Percentiles rank a stretch among this genome's conserved stretches.
phyloP scores from a whole-genome alignment of 2,113 vertebrate species.

The Anseranas semipalmata region DNA sequence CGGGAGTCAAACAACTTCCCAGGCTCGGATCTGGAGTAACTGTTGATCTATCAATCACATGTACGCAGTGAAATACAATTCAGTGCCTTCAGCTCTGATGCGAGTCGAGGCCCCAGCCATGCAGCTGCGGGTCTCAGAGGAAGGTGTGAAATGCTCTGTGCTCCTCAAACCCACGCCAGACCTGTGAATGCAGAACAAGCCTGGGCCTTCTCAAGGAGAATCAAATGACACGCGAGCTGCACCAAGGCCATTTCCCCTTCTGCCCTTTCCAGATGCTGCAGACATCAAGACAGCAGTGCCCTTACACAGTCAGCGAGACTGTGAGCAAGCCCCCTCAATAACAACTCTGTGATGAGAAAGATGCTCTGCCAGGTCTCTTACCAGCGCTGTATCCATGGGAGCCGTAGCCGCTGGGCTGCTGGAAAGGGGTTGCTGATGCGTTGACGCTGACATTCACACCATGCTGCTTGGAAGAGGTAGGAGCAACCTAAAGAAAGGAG shows the following conservation, averaged over 20 bases:
- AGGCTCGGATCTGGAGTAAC: neutral
- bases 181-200: neutral
- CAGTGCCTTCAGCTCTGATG: neutral
- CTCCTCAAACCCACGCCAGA: neutral
- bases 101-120: too few species aligned
- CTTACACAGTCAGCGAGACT: neutral
- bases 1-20: neutral
- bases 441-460: slow-evolving; percentile 97
- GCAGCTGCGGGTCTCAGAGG: neutral
- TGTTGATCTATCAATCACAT: neutral
- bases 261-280: neutral
- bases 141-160: rapidly evolving
- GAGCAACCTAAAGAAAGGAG: slow-evolving; percentile 85
- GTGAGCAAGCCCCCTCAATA: neutral
- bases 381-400: slow-evolving; percentile 96
- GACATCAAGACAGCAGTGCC: neutral
- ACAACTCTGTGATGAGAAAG: neutral
- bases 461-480: slow-evolving; percentile 98
- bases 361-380: slow-evolving; percentile 60
- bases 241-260: neutral
- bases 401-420: slow-evolving; percentile 95
- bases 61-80: neutral
- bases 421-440: slow-evolving; percentile 92
- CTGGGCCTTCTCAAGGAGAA: neutral
- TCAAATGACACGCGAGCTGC: neutral